Evolutionary conservation across 2,888 invertebrate species (phyloP), one percentile per base, ranked within the genome.

Genomic region (Lacanobia oleracea): DNA sequence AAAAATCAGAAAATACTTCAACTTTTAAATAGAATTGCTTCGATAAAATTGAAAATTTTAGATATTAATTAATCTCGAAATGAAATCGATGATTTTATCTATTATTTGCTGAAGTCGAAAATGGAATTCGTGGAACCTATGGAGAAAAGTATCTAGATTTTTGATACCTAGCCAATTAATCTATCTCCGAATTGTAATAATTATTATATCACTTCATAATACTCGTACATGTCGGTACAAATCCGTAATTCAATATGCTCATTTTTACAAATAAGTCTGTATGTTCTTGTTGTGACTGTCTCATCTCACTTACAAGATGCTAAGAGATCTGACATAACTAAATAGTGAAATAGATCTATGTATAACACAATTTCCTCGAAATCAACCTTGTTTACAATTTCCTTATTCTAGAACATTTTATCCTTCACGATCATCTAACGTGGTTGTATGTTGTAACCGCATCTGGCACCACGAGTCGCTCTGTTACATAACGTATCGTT

Each of bases 341-440:
- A 48, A 48, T 7, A 48, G 14, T 1, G 10, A 12, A 45, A 18
- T 50, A 21, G 40, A 63, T 33, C 40, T 53, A 61, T 18, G 10
- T 53, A 61, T 18, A 8, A 27, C n/a, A 33, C 12, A 57, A 73
- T 45, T 27, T 59, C 12, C 27, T 40, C 62, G 60, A 43, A 70
- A 67, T 77, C 69, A 82, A 85, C 79, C 78, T 84, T 79, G 70
- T 27, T 53, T 74, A 56, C 62, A 59, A 45, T 84, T 79, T 81
- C 73, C 77, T 84, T 70, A 67, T 80, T 81, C 80, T 83, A 79
- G 72, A 85, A 81, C 37, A 64, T 74, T 67, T 9, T 56, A 48
- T 48, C 18, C 48, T 48, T 18, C 82, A 85, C 77, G 74, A 75
- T 82, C 53, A 48, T 50, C 59, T 18, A 67, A 57, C 57, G 75